A percentile compares a stretch with the other conserved stretches of the same genome.
phyloP scores from a whole-genome alignment of 1,140 invertebrate species.

The Calephelis virginiensis region DNA sequence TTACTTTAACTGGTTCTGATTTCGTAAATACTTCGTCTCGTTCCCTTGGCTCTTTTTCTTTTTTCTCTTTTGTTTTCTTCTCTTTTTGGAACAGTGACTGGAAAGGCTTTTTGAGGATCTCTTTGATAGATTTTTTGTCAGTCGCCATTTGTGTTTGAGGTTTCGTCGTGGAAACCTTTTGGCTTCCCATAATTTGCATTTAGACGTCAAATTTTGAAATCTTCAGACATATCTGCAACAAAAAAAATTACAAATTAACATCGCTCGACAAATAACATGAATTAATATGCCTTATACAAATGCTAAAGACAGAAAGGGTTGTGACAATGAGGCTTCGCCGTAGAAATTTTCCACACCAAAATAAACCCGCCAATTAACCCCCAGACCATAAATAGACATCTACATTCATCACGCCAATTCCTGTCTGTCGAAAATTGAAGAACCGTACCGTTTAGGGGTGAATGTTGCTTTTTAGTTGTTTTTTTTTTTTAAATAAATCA shows the following conservation, averaged over 20 bases:
- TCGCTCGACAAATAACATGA: no score
- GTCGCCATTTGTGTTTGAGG: conserved; percentile 44
- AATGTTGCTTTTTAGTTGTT: no score
- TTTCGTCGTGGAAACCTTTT: conserved; percentile 33
- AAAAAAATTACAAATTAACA: not conserved
- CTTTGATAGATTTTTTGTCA: conserved; percentile 48
- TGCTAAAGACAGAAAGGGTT: not conserved
- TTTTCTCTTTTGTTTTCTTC: conserved; percentile 41
- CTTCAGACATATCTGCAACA: conserved; percentile 31
- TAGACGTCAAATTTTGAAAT: conserved; percentile 12
- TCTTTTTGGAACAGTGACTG: conserved; percentile 42
- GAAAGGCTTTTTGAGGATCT: conserved; percentile 42
- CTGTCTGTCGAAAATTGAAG: no score
- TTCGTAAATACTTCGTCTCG: conserved; percentile 11
- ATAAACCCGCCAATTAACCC: no score
- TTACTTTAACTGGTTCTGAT: conserved; percentile 20
- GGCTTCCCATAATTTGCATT: conserved; percentile 44
- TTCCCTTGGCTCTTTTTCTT: conserved; percentile 17
- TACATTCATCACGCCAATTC: no score
- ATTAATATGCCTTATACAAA: not conserved
- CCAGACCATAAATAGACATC: no score
- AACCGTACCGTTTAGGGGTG: no score
- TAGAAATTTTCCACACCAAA: no score
- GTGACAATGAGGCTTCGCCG: no score
- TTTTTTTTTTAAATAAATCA: no score